Base-by-base conservation (phyloP, 30 jellyfish, hydroid and myxozoan genomes). In the Cassiopea andromeda region DNA sequence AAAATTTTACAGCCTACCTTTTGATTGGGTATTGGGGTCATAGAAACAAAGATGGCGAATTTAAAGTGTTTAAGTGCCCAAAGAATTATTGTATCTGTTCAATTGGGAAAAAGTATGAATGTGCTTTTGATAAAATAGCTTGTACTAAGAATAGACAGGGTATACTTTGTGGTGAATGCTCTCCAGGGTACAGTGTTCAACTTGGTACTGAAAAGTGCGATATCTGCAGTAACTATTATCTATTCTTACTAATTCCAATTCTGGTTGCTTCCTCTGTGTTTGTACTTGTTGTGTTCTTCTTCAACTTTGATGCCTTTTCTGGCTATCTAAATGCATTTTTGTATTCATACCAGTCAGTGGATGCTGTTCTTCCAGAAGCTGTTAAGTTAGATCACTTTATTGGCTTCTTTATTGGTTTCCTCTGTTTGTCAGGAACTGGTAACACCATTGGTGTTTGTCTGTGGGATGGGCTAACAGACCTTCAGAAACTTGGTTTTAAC, bases 351-450 rank as follows among this genome's bases (percentile, higher is more conserved):
- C 99, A 95, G 73, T 73, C 93, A 54, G 44, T 95, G 48, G 85
- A 71, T 19, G 54, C 89, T 69, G 59, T 95, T 73, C 49, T 91
- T 19, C 94, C 94, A 45, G 97, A 87, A 79, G 73, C 82, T 60
- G 88, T 80, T 8, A 46, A 2, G 43, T 73, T 89, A 46, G 98
- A 90, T 61, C 90, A 84, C 44, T 90, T 92, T 79, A 95, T 90
- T 9, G 88, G 94, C 78, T 16, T 90, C 61, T 91, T 95, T 16
- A 91, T 90, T 66, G 99, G 99, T 44, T 9, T 87, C 14, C 82
- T 94, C 16, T 77, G 97, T 47, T 69, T 90, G 44, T 80, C 95
- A 45, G 99, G 99, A 17, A 95, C 99, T 19, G 99, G 99, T 14
- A 83, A 84, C 48, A 87, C 89, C 15, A 49, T 95, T 73, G 99